A percentile compares a stretch with the other conserved stretches of the same genome.
Evolutionary conservation across 1,140 invertebrate species (phyloP).

Genomic region (Psilanteris sp.): DNA sequence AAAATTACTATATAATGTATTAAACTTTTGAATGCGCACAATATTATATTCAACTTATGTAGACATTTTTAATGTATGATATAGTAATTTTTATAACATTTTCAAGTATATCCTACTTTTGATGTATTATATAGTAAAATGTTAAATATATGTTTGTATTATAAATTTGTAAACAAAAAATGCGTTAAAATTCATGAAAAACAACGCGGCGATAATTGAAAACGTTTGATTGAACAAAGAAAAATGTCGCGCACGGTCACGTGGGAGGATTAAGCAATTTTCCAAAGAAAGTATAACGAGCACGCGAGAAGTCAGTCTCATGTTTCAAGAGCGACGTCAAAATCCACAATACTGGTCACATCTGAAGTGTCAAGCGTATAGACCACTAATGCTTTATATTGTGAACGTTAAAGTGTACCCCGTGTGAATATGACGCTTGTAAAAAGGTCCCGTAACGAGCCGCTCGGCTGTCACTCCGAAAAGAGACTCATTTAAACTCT

Average conservation of each 20-base stretch:
- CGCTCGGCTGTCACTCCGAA: slow-evolving; percentile 50
- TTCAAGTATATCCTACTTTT: no score
- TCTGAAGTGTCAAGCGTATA: slow-evolving; percentile 52
- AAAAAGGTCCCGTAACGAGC: slow-evolving; percentile 60
- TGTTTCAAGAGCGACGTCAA: slow-evolving; percentile 60
- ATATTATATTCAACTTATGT: no score
- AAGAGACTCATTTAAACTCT: slow-evolving; percentile 58
- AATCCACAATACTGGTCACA: slow-evolving; percentile 65
- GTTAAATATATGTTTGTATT: no score
- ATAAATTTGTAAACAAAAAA: no score
- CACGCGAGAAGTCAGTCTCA: slow-evolving; percentile 53
- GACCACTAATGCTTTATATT: slow-evolving; percentile 52
- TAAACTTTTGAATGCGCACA: no score
- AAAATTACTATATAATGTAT: no score
- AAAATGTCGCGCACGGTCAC: slow-evolving; percentile 4
- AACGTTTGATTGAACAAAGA: slow-evolving; percentile 29
- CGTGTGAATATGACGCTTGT: slow-evolving; percentile 61
- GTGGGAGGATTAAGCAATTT: slow-evolving; percentile 61
- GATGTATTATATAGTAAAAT: no score
- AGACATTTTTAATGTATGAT: no score
- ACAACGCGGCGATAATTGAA: no score
- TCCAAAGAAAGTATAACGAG: slow-evolving; percentile 54
- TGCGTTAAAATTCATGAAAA: no score
- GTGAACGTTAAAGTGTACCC: slow-evolving; percentile 55
- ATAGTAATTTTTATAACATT: no score